phyloP scores from a whole-genome alignment of 2,888 invertebrate species.

The Platerodrilus igneus region DNA sequence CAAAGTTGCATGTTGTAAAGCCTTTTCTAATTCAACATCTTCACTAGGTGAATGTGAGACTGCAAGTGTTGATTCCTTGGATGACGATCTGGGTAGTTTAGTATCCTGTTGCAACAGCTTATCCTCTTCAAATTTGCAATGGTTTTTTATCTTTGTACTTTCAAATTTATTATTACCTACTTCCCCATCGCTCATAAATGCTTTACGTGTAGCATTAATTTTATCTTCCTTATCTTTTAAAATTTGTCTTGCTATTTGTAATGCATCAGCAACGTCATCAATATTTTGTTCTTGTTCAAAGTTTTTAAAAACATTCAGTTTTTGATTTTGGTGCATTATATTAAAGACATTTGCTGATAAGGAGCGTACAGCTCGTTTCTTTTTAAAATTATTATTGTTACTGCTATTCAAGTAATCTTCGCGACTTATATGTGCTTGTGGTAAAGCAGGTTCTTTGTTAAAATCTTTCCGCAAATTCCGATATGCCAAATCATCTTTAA shows the following conservation, averaged over 20 bases:
- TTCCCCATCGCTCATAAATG: constrained; percentile 46
- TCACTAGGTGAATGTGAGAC: constrained; percentile 11
- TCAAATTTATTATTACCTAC: constrained; percentile 31
- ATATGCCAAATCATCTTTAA: constrained; percentile 84
- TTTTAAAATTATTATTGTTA: constrained; percentile 56
- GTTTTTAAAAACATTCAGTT: constrained; percentile 47
- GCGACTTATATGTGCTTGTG: constrained; percentile 43
- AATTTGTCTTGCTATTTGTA: constrained; percentile 47
- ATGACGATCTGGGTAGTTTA: constrained; percentile 27
- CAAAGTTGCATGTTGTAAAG: constrained; percentile 42
- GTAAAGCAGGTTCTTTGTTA: constrained; percentile 52
- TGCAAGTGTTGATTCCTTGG: constrained; percentile 36
- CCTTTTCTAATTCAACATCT: constrained; percentile 8
- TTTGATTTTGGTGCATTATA: constrained; percentile 53
- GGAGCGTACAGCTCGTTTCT: constrained; percentile 76
- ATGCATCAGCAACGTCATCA: constrained; percentile 47
- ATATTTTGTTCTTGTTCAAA: constrained; percentile 39
- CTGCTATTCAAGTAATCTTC: constrained; percentile 52
- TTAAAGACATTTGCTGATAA: constrained; percentile 80
- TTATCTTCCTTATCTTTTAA: constrained; percentile 45
- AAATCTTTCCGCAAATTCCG: constrained; percentile 79
- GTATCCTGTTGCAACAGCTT: constrained; percentile 40
- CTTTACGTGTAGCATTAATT: constrained; percentile 40
- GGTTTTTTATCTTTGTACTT: constrained; percentile 4
- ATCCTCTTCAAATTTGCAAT: constrained; percentile 32